phyloP scores from a whole-genome alignment of 1,140 invertebrate genomes.

The Triops cancriformis region DNA sequence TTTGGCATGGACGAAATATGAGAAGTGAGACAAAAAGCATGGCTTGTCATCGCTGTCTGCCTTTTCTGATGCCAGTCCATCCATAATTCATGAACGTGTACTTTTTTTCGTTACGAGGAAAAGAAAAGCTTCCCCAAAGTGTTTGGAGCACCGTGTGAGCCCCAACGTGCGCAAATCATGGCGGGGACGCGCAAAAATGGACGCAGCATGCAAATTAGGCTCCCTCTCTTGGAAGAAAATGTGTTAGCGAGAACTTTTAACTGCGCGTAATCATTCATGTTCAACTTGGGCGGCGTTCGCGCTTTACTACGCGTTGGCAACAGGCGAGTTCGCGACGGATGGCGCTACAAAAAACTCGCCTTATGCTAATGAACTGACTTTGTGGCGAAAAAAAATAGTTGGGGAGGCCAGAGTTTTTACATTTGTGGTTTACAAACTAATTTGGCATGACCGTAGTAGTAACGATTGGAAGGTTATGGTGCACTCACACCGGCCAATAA shows the following conservation, averaged over 20 bases:
- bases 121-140: neutral
- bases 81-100: neutral
- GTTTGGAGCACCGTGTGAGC: neutral
- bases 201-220: neutral
- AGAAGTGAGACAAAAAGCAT: conserved; percentile 14
- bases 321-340: neutral
- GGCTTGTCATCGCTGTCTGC: conserved; percentile 12
- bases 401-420: neutral
- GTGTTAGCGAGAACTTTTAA: neutral
- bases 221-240: neutral
- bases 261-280: neutral
- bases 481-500: neutral
- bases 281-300: neutral
- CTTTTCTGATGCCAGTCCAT: neutral
- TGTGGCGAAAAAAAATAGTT: no score
- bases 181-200: neutral
- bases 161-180: neutral
- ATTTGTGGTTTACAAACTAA: neutral
- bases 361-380: no score
- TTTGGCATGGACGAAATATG: neutral
- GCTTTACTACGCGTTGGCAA: neutral
- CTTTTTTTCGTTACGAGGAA: neutral
- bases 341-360: neutral
- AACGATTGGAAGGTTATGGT: neutral
- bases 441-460: neutral